A percentile compares a stretch with the other conserved stretches of the same genome.
Evolutionary conservation across 1,140 invertebrate genomes (phyloP).

Genomic region (Maconellicoccus hirsutus): DNA sequence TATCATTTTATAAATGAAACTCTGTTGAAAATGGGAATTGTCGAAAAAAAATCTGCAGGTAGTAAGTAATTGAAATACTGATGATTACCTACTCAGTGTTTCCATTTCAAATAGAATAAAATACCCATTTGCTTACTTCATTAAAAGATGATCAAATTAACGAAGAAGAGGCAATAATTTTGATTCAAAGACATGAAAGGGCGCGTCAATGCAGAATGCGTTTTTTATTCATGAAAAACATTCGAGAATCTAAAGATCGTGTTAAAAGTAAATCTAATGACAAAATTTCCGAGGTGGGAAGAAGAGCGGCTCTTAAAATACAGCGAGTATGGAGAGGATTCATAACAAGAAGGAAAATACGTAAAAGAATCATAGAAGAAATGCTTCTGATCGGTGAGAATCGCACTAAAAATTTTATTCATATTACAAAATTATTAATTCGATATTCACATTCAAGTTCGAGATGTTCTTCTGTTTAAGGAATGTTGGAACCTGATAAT

Average conservation of each 20-base stretch:
- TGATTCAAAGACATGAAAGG: slow-evolving; percentile 81
- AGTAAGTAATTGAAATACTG: not conserved
- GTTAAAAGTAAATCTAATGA: slow-evolving; percentile 36
- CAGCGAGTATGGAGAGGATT: slow-evolving; percentile 74
- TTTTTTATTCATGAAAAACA: slow-evolving; percentile 83
- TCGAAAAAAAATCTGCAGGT: slow-evolving; percentile 43
- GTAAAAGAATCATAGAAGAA: slow-evolving; percentile 59
- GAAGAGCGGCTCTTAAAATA: slow-evolving; percentile 58
- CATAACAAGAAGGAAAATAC: slow-evolving; percentile 52
- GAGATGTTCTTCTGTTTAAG: slow-evolving; percentile 30
- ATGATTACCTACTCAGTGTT: not conserved
- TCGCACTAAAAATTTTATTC: too few species aligned
- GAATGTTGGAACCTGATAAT: slow-evolving; percentile 38
- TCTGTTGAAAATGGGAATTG: slow-evolving; percentile 51
- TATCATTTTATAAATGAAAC: slow-evolving; percentile 50
- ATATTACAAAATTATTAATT: too few species aligned
- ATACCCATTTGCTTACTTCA: too few species aligned
- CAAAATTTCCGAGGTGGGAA: slow-evolving; percentile 36
- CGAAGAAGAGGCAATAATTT: slow-evolving; percentile 66
- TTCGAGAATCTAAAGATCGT: slow-evolving; percentile 60
- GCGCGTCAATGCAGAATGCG: slow-evolving; percentile 67
- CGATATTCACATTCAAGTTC: too few species aligned
- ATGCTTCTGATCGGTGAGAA: slow-evolving; percentile 71
- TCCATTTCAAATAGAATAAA: too few species aligned
- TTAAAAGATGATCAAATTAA: slow-evolving; percentile 40